Evolutionary conservation across 2,888 invertebrate genomes (phyloP), one percentile per base, ranked within the genome.

Genomic region (Oasisia sp.): DNA sequence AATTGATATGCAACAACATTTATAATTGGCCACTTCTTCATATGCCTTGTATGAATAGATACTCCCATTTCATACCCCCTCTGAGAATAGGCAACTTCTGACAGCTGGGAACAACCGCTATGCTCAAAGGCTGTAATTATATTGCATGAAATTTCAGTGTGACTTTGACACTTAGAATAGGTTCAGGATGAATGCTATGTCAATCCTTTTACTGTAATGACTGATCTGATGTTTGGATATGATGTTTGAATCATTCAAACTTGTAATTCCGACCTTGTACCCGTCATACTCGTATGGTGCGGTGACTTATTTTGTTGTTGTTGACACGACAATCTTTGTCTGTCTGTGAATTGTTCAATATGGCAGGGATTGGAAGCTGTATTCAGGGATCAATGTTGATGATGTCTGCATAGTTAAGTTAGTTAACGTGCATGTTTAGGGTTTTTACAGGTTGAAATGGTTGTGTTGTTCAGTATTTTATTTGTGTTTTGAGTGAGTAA

Each of bases 141-240:
- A 74, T 74, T 74, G n/a, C 27, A 74, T 74, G 74, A 74, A n/a
- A 74, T 74, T 74, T 74, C 74, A 74, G n/a, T 74, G 74, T 27
- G 1, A 27, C 27, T 74, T 74, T 74, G 74, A 74, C 27, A 74
- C 19, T 27, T 14, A 27, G 27, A 0, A 74, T 74, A 74, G 14
- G 74, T 74, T 74, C 14, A 74, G 74, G 74, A 74, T 74, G 27
- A 27, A n/a, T 19, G 7, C 27, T 27, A 74, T 27, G 74, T 74
- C 74, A 74, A n/a, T 19, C 74, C 19, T 7, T 74, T 27, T 14
- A 74, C 27, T 7, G 1, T 38, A 38, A 1, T 38, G 38, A 38
- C 38, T 38, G 4, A 38, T 2, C 38, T 38, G 38, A 38, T 38
- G 38, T 38, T 38, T 38, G 38, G 4, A 74, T 74, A 27, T 74